Percentiles rank a stretch among this genome's conserved stretches.
phyloP scores from a whole-genome alignment of 2,113 vertebrate species.

The Zosterops lateralis region DNA sequence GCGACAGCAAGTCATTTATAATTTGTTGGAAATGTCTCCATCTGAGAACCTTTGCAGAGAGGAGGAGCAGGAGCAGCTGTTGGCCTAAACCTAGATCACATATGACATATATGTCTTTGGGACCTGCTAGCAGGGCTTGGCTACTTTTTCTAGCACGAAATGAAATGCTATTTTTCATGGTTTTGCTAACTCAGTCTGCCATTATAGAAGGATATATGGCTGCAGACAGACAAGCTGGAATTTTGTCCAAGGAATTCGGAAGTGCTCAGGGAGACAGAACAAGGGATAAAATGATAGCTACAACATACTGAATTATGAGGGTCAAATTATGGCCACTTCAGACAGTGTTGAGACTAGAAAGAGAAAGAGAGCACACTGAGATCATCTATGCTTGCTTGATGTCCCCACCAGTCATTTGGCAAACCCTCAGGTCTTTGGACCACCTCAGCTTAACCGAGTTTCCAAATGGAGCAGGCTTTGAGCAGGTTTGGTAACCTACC shows the following conservation, averaged over 20 bases:
- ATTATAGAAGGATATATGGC: background rate
- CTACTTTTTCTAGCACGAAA: background rate
- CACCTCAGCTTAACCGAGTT: accelerated
- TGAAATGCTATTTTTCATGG: background rate
- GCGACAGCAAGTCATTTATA: background rate
- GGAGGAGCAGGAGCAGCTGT: background rate
- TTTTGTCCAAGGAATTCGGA: background rate
- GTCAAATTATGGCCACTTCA: background rate
- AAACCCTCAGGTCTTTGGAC: background rate
- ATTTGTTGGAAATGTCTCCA: background rate
- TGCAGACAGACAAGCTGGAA: accelerated
- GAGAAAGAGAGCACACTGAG: background rate
- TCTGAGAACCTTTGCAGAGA: background rate
- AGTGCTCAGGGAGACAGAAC: background rate
- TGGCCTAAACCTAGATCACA: background rate
- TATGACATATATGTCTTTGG: background rate
- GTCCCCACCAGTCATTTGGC: background rate
- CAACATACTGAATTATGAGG: background rate
- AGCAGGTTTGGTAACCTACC: background rate
- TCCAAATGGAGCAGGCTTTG: background rate
- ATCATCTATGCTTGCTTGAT: background rate
- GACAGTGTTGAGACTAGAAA: background rate
- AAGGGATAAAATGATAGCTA: background rate
- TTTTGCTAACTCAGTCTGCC: background rate
- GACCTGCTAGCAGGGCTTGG: background rate